Conservation (phyloP, 2,113 vertebrate species). For the Oryzias curvinotus region DNA sequence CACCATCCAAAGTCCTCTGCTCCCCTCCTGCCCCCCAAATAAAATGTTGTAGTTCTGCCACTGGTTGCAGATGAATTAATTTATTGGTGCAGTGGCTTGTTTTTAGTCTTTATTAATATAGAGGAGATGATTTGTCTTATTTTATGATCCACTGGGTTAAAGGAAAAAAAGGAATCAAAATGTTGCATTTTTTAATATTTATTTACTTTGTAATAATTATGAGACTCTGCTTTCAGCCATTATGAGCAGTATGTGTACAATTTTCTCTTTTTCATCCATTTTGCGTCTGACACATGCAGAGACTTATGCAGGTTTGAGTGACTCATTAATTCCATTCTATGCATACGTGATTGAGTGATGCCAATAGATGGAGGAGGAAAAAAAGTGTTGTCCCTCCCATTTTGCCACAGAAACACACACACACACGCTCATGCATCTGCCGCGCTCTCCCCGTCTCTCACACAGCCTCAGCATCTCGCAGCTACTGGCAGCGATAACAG, state of each 20-base stretch:
- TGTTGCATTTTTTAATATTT: background rate
- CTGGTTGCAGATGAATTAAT: too few relatives aligned
- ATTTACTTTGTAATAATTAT: background rate
- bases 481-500: conserved; percentile 49
- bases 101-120: too few relatives aligned
- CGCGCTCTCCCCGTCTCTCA: conserved; percentile 24
- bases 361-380: conserved; percentile 44
- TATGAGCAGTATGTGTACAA: background rate
- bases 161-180: background rate
- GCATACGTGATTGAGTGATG: conserved; percentile 45
- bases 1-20: too few relatives aligned
- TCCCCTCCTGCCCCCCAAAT: too few relatives aligned
- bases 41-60: too few relatives aligned
- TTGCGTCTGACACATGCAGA: background rate
- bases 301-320: conserved; percentile 16
- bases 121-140: too few relatives aligned
- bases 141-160: background rate
- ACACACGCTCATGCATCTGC: background rate
- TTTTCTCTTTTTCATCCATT: conserved; percentile 3
- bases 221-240: background rate
- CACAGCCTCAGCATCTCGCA: conserved; percentile 59
- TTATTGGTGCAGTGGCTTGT: too few relatives aligned
- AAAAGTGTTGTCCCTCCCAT: conserved; percentile 27
- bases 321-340: conserved; percentile 52
- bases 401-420: background rate